phyloP scores from a whole-genome alignment of 2,888 invertebrate species.

The Xylota segnis region DNA sequence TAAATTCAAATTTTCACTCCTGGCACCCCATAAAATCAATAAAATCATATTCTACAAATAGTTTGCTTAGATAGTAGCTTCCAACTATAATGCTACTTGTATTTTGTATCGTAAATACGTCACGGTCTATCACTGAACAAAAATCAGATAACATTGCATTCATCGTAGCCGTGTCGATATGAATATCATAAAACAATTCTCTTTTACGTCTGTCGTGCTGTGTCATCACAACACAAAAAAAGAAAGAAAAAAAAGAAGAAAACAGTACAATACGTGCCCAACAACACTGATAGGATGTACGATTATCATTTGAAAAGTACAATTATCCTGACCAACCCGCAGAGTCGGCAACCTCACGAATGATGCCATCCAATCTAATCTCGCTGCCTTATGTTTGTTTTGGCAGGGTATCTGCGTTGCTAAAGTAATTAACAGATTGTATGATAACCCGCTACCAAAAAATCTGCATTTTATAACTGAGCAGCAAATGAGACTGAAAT shows the following conservation, averaged over 20 bases:
- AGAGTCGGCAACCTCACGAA: background rate
- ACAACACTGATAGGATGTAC: constrained; percentile 36
- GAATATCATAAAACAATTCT: background rate
- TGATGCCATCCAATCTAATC: constrained; percentile 3
- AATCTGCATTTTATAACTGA: constrained; percentile 1
- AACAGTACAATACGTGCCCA: constrained; percentile 37
- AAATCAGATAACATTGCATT: constrained; percentile 55
- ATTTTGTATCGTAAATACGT: constrained; percentile 24
- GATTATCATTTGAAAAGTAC: constrained; percentile 2
- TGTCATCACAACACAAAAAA: constrained; percentile 28
- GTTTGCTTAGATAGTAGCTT: background rate
- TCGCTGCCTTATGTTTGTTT: constrained; percentile 1
- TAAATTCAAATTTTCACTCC: background rate
- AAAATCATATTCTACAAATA: constrained; percentile 45
- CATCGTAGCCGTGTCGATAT: background rate
- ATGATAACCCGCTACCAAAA: background rate
- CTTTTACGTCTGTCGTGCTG: constrained; percentile 15
- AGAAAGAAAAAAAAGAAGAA: no score
- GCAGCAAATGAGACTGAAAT: constrained; percentile 1
- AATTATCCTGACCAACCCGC: constrained; percentile 2
- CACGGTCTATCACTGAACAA: constrained; percentile 42
- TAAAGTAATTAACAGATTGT: constrained; percentile 29
- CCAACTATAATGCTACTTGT: background rate
- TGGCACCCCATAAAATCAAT: constrained; percentile 38
- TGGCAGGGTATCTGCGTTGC: background rate